Evolutionary conservation across 1,140 invertebrate genomes (phyloP), one percentile per base, ranked within the genome.

Genomic region (Spodoptera frugiperda): DNA sequence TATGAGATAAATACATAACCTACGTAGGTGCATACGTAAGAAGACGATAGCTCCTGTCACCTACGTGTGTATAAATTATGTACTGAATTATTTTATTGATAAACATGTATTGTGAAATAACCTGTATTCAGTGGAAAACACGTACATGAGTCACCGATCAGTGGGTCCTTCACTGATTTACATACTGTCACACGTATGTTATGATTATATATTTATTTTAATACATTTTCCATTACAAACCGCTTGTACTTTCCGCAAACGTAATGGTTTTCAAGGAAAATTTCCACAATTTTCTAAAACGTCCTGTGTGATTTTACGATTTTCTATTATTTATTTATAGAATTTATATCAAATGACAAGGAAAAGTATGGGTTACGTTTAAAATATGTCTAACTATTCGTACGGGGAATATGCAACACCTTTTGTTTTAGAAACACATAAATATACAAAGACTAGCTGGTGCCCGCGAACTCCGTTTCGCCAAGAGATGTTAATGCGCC

Each of bases 71-170:
- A 12, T 59, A 53, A 53, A 53, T 53, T 17, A 17, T 53, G 3
- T 5, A 44, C n/a, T 44, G n/a, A 39, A 17, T 44, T 61, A 61
- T 39, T 33, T 6, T 44, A 33, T 19, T 44, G 44, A 61, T 19
- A 2, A 17, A 53, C 0, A 53, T 0, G 51, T 46, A 19, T 63
- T 63, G 59, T 19, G 59, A 63, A 61, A 63, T 44, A 33, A 63
- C 30, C 59, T 17, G 59, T 44, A 63, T 15, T 39, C 9, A 10
- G 14, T 44, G 59, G 59, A 63, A 63, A 63, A 17, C 19, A 63
- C 59, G 33, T 63, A 33, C 2, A 63, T 63, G 59, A 63, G 59
- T 63, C 59, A 63, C 10, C n/a, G 33, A 39, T 63, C 59, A 63
- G 15, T 15, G n/a, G 25, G 6, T 9, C 14, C 57, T 63, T 44